Percentiles rank a stretch among this genome's conserved stretches.
These are phyloP conservation scores for Mus spretus DNA, from an alignment of 2,797 vertebrate genomes.

Conservation along the genomic window DNA sequence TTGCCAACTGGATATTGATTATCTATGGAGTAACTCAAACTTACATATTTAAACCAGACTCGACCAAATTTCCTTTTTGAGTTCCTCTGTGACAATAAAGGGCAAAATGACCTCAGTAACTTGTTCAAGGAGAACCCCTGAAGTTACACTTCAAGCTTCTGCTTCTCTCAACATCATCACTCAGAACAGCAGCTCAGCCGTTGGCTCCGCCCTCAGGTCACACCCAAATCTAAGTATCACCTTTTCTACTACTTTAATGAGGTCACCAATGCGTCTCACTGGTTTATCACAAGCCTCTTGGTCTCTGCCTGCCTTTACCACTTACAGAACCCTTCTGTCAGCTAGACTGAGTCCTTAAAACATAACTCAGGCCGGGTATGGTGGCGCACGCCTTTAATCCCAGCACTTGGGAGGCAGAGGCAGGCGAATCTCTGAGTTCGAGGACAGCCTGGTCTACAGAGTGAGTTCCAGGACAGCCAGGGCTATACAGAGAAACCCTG, in stretches of 20 bases:
- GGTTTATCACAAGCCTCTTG: background rate
- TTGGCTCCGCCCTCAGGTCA: background rate
- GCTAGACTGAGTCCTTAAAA: background rate
- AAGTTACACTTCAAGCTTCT: background rate
- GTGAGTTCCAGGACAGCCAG: too few relatives aligned
- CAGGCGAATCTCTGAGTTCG: too few relatives aligned
- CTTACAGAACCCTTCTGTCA: background rate
- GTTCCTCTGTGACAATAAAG: background rate
- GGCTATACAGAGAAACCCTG: too few relatives aligned
- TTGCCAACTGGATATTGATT: background rate
- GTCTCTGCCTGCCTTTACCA: background rate
- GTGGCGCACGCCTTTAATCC: too few relatives aligned
- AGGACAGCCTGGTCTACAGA: too few relatives aligned
- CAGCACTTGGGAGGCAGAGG: too few relatives aligned
- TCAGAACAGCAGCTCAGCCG: background rate
- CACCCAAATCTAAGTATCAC: background rate
- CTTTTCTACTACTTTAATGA: background rate
- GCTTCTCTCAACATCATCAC: background rate
- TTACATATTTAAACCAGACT: conserved; percentile 33
- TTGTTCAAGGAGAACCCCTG: conserved; percentile 20
- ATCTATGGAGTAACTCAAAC: background rate
- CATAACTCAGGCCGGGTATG: background rate
- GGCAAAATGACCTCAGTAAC: background rate
- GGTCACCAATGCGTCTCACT: background rate
- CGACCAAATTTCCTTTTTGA: conserved; percentile 33